phyloP scores from a whole-genome alignment of 2,888 invertebrate genomes.

The Sicus ferrugineus region DNA sequence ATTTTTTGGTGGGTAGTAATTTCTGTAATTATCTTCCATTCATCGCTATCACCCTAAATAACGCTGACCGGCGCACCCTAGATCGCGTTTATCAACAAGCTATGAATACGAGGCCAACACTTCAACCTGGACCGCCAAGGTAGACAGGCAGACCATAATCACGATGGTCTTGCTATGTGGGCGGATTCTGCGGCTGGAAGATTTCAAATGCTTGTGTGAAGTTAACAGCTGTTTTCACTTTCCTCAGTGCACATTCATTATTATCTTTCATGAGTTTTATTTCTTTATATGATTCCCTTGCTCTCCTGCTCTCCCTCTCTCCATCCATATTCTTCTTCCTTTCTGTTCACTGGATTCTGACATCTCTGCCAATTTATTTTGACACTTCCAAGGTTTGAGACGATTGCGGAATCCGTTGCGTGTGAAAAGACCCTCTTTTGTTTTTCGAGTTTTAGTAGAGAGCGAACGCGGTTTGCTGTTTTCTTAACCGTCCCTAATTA shows the following conservation, averaged over 20 bases:
- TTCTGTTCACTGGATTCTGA: slow-evolving; percentile 60
- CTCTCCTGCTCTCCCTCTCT: background rate
- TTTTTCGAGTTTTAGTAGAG: slow-evolving; percentile 14
- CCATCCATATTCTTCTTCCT: slow-evolving; percentile 33
- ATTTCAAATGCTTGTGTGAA: slow-evolving; percentile 21
- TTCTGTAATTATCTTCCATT: slow-evolving; percentile 34
- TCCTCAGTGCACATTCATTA: background rate
- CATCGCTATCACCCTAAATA: background rate
- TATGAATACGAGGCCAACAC: background rate
- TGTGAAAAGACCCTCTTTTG: slow-evolving; percentile 21
- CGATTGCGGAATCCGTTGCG: slow-evolving; percentile 33
- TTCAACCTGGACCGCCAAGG: background rate
- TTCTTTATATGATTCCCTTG: background rate
- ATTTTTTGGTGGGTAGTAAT: slow-evolving; percentile 38
- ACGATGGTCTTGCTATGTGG: background rate
- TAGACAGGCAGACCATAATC: background rate
- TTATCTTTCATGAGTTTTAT: slow-evolving; percentile 4
- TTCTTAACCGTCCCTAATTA: slow-evolving; percentile 53
- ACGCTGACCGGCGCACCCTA: background rate
- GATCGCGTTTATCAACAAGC: background rate
- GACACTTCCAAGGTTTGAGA: slow-evolving; percentile 19
- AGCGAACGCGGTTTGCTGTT: background rate
- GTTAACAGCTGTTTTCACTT: slow-evolving; percentile 14
- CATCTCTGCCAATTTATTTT: slow-evolving; percentile 49
- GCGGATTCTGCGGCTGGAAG: slow-evolving; percentile 13